Conservation (phyloP, 2,888 invertebrate genomes). For the Amphipyra berbera region DNA sequence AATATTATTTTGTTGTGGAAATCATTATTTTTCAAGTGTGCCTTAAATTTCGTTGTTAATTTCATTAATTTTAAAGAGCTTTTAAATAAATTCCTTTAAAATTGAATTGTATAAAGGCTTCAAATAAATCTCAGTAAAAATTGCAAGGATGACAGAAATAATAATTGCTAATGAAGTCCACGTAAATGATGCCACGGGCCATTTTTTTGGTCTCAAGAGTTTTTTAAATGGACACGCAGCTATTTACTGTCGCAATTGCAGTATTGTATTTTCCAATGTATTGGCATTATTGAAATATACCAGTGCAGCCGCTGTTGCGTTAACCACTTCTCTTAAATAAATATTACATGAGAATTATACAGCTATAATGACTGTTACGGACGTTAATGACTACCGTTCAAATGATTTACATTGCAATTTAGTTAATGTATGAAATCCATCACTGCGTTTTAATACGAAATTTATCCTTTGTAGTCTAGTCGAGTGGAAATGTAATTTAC, state of each 20-base stretch:
- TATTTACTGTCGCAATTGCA: no score
- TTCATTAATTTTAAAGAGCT: no score
- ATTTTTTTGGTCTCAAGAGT: no score
- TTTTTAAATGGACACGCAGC: no score
- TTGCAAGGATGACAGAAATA: neutral
- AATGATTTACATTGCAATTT: conserved; percentile 31
- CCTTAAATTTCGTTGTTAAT: no score
- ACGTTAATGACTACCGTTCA: conserved; percentile 12
- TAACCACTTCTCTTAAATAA: neutral
- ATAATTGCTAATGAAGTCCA: no score
- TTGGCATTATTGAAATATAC: neutral
- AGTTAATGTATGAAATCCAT: conserved; percentile 28
- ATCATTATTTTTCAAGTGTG: no score
- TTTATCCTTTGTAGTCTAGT: conserved; percentile 15
- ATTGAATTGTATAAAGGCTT: neutral
- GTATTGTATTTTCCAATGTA: neutral
- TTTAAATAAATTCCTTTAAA: no score
- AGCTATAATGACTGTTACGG: neutral
- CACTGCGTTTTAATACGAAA: conserved; percentile 36
- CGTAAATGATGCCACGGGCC: no score
- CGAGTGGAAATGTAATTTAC: conserved; percentile 22
- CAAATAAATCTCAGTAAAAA: neutral
- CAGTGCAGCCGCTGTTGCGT: neutral
- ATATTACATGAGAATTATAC: neutral
- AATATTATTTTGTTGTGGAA: no score